phyloP scores from a whole-genome alignment of 2,888 invertebrate genomes.

The Latrodectus elegans region DNA sequence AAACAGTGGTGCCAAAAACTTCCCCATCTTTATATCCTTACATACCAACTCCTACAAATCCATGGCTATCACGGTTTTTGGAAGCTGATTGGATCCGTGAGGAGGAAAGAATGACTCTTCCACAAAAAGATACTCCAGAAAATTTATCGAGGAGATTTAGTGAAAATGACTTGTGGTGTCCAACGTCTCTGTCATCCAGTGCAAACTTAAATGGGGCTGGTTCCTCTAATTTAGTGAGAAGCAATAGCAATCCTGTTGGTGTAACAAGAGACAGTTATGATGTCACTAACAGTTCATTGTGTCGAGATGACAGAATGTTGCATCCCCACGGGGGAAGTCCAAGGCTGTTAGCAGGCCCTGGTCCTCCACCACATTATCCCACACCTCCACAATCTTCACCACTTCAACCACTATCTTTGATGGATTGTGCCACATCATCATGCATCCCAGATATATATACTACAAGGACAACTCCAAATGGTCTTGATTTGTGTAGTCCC shows the following conservation, averaged over 20 bases:
- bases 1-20: conserved; percentile 53
- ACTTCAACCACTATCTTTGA: conserved; percentile 59
- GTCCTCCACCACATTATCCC: conserved; percentile 68
- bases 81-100: conserved; percentile 55
- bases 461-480: conserved; percentile 53
- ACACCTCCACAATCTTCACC: conserved; percentile 69
- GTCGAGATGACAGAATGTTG: conserved; percentile 45
- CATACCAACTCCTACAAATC: conserved; percentile 40
- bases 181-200: conserved; percentile 38
- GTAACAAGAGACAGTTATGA: conserved; percentile 50
- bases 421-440: conserved; percentile 49
- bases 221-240: conserved; percentile 40
- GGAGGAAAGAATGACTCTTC: conserved; percentile 44
- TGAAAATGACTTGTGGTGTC: conserved; percentile 50
- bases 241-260: conserved; percentile 25
- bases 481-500: conserved; percentile 67
- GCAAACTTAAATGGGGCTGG: conserved; percentile 53
- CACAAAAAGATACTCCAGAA: conserved; percentile 42
- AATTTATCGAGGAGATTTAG: conserved; percentile 45
- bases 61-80: conserved; percentile 57
- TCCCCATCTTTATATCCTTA: conserved; percentile 59
- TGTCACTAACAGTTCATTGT: conserved; percentile 23
- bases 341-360: conserved; percentile 47
- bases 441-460: conserved; percentile 55
- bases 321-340: conserved; percentile 63